These are phyloP conservation scores for Cyprinodon tularosa DNA, from an alignment of 2,113 vertebrate species.

Conservation along the genomic window DNA sequence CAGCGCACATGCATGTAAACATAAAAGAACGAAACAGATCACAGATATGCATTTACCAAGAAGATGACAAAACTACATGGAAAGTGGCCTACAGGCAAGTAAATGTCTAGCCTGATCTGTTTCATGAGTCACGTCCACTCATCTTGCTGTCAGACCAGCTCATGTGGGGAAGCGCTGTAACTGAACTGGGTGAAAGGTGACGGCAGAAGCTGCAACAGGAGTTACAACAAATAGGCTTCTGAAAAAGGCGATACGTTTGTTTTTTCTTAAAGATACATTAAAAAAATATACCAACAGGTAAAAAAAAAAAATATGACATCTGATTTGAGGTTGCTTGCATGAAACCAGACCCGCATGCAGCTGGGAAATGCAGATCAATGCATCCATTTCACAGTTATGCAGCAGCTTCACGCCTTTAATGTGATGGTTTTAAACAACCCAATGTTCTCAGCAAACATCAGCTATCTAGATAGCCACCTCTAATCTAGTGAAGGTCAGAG, in stretches of 20 bases:
- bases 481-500: conserved; percentile 71
- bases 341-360: background rate
- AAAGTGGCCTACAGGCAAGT: background rate
- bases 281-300: too few species aligned
- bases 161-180: background rate
- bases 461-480: conserved; percentile 69
- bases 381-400: background rate
- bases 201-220: background rate
- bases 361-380: background rate
- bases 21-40: background rate
- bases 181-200: conserved; percentile 76
- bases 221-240: background rate
- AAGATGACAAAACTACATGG: background rate
- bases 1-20: background rate
- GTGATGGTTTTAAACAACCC: conserved; percentile 25
- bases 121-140: conserved; percentile 5
- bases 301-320: too few species aligned
- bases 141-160: conserved; percentile 13
- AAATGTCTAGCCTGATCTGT: conserved; percentile 1
- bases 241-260: too few species aligned
- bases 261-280: background rate
- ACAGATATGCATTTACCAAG: background rate
- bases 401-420: conserved; percentile 44
- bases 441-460: conserved; percentile 4
- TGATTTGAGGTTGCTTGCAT: background rate